Conservation (phyloP, 2,797 vertebrate species). For the Arnoldichthys spilopterus region DNA sequence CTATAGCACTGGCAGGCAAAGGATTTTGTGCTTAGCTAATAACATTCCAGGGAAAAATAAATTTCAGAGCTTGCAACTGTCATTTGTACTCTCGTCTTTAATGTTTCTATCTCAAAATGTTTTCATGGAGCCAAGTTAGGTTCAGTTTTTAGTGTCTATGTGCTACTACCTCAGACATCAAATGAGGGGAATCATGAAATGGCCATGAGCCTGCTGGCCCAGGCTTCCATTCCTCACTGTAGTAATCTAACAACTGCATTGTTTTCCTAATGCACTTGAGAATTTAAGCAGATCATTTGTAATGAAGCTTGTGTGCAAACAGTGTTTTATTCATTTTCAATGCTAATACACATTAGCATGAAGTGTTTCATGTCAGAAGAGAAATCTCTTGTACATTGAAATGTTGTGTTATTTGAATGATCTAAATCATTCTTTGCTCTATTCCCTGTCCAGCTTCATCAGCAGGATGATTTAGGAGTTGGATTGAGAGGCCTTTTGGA, state of each 20-base stretch:
- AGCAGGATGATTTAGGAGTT: slow-evolving; percentile 47
- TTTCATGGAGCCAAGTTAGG: slow-evolving; percentile 1
- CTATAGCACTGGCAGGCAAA: slow-evolving; percentile 40
- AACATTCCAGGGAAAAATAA: slow-evolving; percentile 38
- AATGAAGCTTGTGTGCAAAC: slow-evolving; percentile 16
- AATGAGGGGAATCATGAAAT: not conserved
- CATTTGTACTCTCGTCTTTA: slow-evolving; percentile 37
- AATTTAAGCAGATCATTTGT: not conserved
- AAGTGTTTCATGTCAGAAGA: slow-evolving; percentile 14
- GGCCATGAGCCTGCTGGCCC: not conserved
- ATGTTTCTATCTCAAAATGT: slow-evolving; percentile 31
- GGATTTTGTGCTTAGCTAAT: slow-evolving; percentile 35
- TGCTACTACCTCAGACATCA: not conserved
- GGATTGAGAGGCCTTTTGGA: slow-evolving; percentile 52
- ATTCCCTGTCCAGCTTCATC: slow-evolving; percentile 45
- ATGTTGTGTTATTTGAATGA: slow-evolving; percentile 14
- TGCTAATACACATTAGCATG: slow-evolving; percentile 20
- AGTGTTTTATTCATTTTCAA: slow-evolving; percentile 38
- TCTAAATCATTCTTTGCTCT: slow-evolving; percentile 24
- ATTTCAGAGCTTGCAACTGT: slow-evolving; percentile 41
- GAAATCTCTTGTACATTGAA: slow-evolving; percentile 37
- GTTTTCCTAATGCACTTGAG: not conserved
- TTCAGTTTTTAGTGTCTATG: slow-evolving; percentile 21
- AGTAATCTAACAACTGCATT: not conserved
- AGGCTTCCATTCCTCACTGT: not conserved